Evolutionary conservation across 2,888 invertebrate species (phyloP), one percentile per base, ranked within the genome.

Genomic region (Rotaria sp.): DNA sequence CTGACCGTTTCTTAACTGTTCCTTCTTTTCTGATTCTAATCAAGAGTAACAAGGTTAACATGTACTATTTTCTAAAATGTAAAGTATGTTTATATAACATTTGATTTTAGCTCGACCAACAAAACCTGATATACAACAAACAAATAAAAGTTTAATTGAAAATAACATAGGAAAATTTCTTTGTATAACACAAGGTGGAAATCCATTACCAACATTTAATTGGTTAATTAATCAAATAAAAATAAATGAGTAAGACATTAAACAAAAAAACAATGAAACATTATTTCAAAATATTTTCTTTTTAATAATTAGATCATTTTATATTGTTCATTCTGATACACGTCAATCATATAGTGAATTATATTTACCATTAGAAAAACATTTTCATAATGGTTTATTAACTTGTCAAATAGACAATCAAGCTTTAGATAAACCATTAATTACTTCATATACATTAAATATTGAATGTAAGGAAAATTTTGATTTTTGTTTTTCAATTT

Each of bases 131-230:
- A 41, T 80, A 13, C 80, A 80, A 45, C 80, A 80, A 41, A n/a
- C n/a, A 45, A 80, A 80, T 80, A 18, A 26, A 45, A 80, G 45
- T 45, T n/a, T 80, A 45, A 45, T 45, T 26, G 80, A 80, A 26
- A 41, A 80, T 45, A 8, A 41, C 13, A 13, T 45, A 11, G 80
- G 26, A 21, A 41, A 35, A 80, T 80, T 80, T 80, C 26, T 80
- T 26, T 80, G 80, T 45, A 26, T 26, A n/a, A 45, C 45, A 26
- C 26, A 45, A 80, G 80, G 80, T 80, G 80, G 80, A 26, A 45
- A 80, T 80, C 80, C 80, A n/a, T 26, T n/a, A n/a, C 80, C 80
- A 80, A 80, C 80, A 45, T 80, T 80, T 80, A 26, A 24, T 11
- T 80, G 80, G 80, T 80, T 45, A 45, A 24, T 80, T 4, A 80